Evolutionary conservation across 2,797 vertebrate genomes (phyloP).

Genomic region (Pogonophryne albipinna): DNA sequence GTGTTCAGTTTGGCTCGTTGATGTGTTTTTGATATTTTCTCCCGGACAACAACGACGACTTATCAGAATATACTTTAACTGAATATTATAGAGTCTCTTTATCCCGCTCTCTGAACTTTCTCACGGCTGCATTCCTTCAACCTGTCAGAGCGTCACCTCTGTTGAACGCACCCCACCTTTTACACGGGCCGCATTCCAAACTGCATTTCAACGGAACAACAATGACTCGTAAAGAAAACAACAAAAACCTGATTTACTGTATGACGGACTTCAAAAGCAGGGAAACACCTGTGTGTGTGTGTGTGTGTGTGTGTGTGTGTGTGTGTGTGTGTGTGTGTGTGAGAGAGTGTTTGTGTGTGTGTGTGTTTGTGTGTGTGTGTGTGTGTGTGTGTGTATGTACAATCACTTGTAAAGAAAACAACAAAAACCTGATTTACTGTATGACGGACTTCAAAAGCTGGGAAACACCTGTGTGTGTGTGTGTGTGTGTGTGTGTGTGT

Average conservation of each 20-base stretch:
- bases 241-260: background rate
- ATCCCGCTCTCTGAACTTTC: background rate
- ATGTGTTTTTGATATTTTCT: too few species aligned
- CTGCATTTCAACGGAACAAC: constrained; percentile 1
- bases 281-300: background rate
- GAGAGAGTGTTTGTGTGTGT: too few species aligned
- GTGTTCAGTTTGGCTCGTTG: too few species aligned
- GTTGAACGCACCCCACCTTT: constrained; percentile 46
- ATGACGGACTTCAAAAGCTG: too few species aligned
- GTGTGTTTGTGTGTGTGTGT: too few species aligned
- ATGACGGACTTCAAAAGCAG: background rate
- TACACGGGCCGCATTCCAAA: constrained; percentile 52
- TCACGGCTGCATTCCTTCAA: constrained; percentile 33
- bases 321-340: constrained; percentile 12
- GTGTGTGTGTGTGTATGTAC: too few species aligned
- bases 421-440: too few species aligned
- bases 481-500: too few species aligned
- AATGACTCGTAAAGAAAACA: constrained; percentile 1
- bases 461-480: too few species aligned
- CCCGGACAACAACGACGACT: too few species aligned
- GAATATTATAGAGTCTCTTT: background rate
- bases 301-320: background rate
- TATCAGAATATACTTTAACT: too few species aligned
- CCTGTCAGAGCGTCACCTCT: constrained; percentile 1
- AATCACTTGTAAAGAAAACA: too few species aligned